Evolutionary conservation across 2,113 vertebrate genomes (phyloP).

Genomic region (Oophaga pumilio): DNA sequence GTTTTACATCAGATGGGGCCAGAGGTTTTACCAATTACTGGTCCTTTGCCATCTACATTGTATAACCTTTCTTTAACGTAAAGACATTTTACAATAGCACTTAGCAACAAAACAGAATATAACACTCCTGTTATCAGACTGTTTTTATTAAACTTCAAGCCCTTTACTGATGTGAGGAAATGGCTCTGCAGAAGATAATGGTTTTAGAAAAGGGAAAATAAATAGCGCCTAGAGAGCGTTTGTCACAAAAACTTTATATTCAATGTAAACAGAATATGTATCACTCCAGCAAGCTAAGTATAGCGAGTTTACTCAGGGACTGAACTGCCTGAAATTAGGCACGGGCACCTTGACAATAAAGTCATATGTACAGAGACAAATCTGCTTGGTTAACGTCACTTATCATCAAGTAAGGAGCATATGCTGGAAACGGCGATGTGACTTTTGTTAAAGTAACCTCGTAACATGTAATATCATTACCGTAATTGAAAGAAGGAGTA

Average conservation of each 20-base stretch:
- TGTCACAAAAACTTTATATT: constrained; percentile 17
- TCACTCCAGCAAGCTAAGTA: constrained; percentile 16
- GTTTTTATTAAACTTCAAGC: constrained; percentile 25
- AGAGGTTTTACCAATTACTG: too few relatives aligned
- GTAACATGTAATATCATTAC: neutral
- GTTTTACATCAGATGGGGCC: too few relatives aligned
- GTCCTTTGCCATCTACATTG: neutral
- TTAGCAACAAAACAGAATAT: constrained; percentile 47
- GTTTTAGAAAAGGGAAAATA: constrained; percentile 28
- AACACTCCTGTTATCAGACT: constrained; percentile 5
- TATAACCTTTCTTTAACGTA: neutral
- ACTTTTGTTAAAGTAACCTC: neutral
- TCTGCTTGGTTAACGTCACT: neutral
- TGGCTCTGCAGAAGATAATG: constrained; percentile 30
- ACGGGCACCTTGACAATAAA: neutral
- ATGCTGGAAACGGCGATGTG: neutral
- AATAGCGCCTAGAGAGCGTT: neutral
- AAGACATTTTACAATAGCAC: constrained; percentile 35
- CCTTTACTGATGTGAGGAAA: constrained; percentile 33
- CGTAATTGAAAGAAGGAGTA: neutral
- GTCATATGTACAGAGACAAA: neutral
- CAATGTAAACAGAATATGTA: constrained; percentile 29
- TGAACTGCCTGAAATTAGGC: neutral
- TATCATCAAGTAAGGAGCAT: neutral
- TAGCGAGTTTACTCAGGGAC: neutral